A percentile compares a stretch with the other conserved stretches of the same genome.
Evolutionary conservation across 2,797 vertebrate genomes (phyloP).

Genomic region (Agapornis canus): DNA sequence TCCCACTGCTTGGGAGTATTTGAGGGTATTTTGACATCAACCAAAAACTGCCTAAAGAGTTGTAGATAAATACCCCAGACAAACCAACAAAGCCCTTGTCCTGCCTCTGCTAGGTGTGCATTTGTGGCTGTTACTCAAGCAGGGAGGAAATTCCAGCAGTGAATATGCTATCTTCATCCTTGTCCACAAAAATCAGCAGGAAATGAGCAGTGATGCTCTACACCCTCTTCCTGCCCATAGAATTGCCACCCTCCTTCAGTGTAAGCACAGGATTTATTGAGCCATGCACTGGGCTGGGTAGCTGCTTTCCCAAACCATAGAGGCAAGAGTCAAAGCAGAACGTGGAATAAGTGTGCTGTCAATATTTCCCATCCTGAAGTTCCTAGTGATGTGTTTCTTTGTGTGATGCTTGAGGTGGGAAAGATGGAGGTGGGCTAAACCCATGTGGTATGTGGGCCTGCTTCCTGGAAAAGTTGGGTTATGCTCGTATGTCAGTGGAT

Average conservation of each 20-base stretch:
- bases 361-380: neutral
- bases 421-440: neutral
- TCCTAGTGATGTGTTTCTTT: neutral
- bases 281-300: neutral
- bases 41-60: neutral
- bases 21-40: neutral
- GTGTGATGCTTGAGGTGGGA: accelerated
- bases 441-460: accelerated
- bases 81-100: neutral
- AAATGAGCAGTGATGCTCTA: neutral
- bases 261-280: neutral
- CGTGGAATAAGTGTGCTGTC: neutral
- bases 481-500: neutral
- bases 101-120: neutral
- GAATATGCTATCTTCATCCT: neutral
- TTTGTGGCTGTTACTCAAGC: neutral
- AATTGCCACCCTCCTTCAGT: neutral
- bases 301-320: accelerated
- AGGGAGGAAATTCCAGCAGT: neutral
- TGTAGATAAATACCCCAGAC: neutral
- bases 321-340: neutral
- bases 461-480: neutral
- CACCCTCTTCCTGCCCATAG: neutral
- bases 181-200: neutral
- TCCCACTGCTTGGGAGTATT: neutral